Base-by-base conservation (phyloP, 2,888 invertebrate genomes). In the Tanytarsus gracilentus region DNA sequence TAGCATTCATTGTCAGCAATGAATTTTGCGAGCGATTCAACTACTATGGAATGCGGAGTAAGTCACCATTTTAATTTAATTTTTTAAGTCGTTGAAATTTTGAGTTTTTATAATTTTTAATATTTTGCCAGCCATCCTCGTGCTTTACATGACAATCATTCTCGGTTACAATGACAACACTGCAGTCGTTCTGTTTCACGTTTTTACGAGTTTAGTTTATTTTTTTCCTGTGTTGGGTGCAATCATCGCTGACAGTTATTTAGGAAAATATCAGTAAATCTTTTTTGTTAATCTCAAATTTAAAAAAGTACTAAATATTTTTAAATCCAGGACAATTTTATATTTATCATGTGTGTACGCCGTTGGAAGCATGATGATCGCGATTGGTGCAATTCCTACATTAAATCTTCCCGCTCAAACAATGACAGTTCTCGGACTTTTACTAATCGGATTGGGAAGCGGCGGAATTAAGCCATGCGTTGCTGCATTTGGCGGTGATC, bases 381-480 rank as follows among this genome's bases (percentile, higher is more conserved):
- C 86, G 0, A 63, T 80, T 2, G 78, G 80, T 2, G 80, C 80
- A 0, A 76, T 81, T 39, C 78, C 78, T 1, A 70, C 75, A 1
- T 65, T 79, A 11, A 72, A 72, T 51, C 64, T 80, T 29, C 78
- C 80, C 1, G 73, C 71, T 30, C 85, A 85, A 65, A 72, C 75
- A 65, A 77, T 81, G 51, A 81, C 84, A n/a, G 77, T 86, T 25
- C 2, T 85, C 21, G 86, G 86, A 1, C 73, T 89, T 14, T 65
- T 85, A 0, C 72, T 88, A 25, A 90, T 97, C 66, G 93, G 93
- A 0, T 67, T 94, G 11, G 95, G 94, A 0, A 93, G 94, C 0
- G 96, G 96, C 1, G 95, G 95, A 1, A 97, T 97, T 66, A 97
- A 97, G 69, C 95, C 96, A 0, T 96, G 95, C 68, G 95, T 97